Base-by-base conservation (phyloP, 2,888 invertebrate species). In the Pandemis corylana region DNA sequence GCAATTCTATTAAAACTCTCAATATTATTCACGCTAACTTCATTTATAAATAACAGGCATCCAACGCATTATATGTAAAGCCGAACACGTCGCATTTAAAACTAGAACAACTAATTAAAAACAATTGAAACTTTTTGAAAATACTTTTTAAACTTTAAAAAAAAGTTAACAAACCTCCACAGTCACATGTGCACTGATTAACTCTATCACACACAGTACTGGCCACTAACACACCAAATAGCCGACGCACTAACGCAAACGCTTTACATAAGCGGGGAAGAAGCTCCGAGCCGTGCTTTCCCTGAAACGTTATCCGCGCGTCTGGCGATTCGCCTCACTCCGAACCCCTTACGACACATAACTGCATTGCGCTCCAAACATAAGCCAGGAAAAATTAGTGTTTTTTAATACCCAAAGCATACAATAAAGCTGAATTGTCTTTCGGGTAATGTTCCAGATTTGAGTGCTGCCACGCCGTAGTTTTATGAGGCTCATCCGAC, bases 361-460 rank as follows among this genome's bases (percentile, higher is more conserved):
- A 90, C 93, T 93, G 93, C 93, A 94, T 88, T 93, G 93, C 93
- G 93, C 84, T 89, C 85, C 84, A 78, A 80, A 80, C 72, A 71
- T 36, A 59, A 59, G 68, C 59, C 70, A 56, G 64, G 68, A 71
- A 78, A 75, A 72, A 77, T 78, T 65, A 56, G 67, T 53, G 67
- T 28, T 65, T 65, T 75, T 68, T 73, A 61, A 72, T 15, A 65
- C 46, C 49, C n/a, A 62, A 41, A 59, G 42, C n/a, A 62, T 80
- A 68, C 81, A 83, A 82, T 82, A 80, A 84, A 83, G 77, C 80
- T 81, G 80, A 77, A 76, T 77, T 79, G 71, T 79, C 79, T 80
- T 80, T 78, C 77, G 72, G 74, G 77, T 89, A 87, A 90, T 88
- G 84, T 85, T 76, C 72, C 79, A 85, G 86, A 89, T 90, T 90